Conservation (phyloP, 2,888 invertebrate genomes). For the Phortica okadai region DNA sequence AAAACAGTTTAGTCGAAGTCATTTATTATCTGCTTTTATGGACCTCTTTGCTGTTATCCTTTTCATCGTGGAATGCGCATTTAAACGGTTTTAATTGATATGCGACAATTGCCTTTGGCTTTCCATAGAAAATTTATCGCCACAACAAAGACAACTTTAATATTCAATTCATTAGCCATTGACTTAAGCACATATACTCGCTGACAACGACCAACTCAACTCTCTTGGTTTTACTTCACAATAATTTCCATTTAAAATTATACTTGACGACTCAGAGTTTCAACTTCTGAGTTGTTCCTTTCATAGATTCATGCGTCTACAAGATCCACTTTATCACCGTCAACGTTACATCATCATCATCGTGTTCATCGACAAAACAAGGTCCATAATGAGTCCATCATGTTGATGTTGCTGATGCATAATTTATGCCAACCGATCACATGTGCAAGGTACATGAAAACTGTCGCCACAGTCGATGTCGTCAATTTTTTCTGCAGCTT, state of each 20-base stretch:
- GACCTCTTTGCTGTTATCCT: conserved; percentile 37
- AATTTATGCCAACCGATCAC: conserved; percentile 70
- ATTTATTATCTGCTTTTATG: conserved; percentile 62
- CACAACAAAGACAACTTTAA: background rate
- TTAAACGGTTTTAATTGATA: conserved; percentile 66
- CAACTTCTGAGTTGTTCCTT: conserved; percentile 50
- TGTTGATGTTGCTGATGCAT: conserved; percentile 52
- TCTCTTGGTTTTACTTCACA: background rate
- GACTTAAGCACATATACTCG: background rate
- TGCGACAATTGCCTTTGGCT: conserved; percentile 19
- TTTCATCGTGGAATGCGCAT: conserved; percentile 59
- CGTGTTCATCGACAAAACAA: conserved; percentile 4
- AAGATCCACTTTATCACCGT: conserved; percentile 9
- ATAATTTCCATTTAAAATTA: conserved; percentile 68
- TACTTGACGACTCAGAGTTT: conserved; percentile 71
- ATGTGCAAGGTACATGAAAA: conserved; percentile 64
- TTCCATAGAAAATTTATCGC: background rate
- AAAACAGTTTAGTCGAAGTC: conserved; percentile 67
- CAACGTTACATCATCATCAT: background rate
- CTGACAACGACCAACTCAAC: background rate
- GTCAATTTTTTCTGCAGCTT: conserved; percentile 42
- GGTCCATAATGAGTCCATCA: conserved; percentile 51
- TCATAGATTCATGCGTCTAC: background rate
- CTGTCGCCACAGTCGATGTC: conserved; percentile 69
- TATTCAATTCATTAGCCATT: background rate